Base-by-base conservation (phyloP, 2,113 vertebrate species). In the Hydropotes inermis region DNA sequence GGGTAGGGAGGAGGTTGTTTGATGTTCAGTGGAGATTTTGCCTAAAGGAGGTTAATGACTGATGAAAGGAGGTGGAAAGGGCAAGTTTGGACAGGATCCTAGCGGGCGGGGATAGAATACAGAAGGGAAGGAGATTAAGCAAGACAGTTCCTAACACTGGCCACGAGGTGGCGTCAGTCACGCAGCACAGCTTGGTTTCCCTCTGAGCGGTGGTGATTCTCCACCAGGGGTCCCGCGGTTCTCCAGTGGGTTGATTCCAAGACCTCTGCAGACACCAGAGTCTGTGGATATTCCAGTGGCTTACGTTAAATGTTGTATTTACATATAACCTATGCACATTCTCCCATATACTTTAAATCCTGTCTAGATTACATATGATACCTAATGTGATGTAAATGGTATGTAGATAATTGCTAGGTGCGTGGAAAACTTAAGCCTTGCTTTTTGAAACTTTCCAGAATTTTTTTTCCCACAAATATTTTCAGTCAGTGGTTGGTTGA, bases 41-140 rank as follows among this genome's bases (percentile, higher is more conserved):
- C 82, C 23, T 36, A 50, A 58, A 50, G 82, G 54, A 50, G 33
- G 21, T 21, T 11, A 43, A 23, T 25, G 58, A n/a, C 7, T 1
- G 43, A 23, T 5, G 54, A 33, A 58, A 60, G 17, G 54, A 78
- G 17, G 54, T 39, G 61, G 30, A 23, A 23, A 17, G 5, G 54
- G 12, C 28, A 13, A 13, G 23, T 52, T 14, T 17, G 11, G 10
- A 39, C 43, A 14, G 54, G n/a, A 4, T 12, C 43, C 25, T 13
- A 14, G 8, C 0, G 16, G 25, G 14, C 14, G 1, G 3, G 50
- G 25, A 2, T 21, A 3, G 50, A 94, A 45, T 3, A 55, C 25
- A 14, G 17, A 6, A 1, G 17, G 8, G 76, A 39, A 7, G 27
- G 55, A 11, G 27, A 45, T 19, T 33, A 10, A 4, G 54, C 27